A percentile compares a stretch with the other conserved stretches of the same genome.
Conservation (phyloP, 2,797 vertebrate genomes). For the Myioborus miniatus region DNA sequence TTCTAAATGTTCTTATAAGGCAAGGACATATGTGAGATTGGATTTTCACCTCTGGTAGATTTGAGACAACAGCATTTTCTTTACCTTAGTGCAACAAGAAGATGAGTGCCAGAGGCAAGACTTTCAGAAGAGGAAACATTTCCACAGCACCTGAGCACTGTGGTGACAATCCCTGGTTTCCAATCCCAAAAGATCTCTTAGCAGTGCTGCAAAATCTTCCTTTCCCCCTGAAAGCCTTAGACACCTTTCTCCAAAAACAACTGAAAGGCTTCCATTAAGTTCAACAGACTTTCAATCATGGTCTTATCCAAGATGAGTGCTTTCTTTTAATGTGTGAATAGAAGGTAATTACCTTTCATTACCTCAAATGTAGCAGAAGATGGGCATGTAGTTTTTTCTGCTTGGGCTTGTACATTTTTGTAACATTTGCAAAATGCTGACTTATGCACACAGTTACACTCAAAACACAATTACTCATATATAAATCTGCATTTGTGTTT, state of each 20-base stretch:
- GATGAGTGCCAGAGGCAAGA: not conserved
- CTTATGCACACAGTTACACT: constrained; percentile 24
- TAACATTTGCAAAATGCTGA: constrained; percentile 57
- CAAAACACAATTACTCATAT: constrained; percentile 40
- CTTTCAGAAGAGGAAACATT: not conserved
- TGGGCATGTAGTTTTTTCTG: constrained; percentile 35
- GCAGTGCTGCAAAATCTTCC: not conserved
- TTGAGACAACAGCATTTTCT: constrained; percentile 21
- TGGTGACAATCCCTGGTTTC: not conserved
- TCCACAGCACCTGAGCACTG: not conserved
- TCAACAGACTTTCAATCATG: not conserved
- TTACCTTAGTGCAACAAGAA: not conserved
- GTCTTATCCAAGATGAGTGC: not conserved
- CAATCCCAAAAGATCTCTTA: not conserved
- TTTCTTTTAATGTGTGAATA: constrained; percentile 32
- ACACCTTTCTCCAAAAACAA: not conserved
- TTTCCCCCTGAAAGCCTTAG: not conserved
- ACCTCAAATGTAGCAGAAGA: constrained; percentile 5
- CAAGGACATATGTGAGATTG: constrained; percentile 38
- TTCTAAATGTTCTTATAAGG: constrained; percentile 19
- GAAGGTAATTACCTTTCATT: constrained; percentile 41
- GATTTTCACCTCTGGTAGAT: constrained; percentile 25
- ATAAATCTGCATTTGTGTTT: constrained; percentile 54
- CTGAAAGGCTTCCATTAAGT: not conserved
- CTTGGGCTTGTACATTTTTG: constrained; percentile 29